Base-by-base conservation (phyloP, 2,113 vertebrate genomes). In the Poicephalus gulielmi region DNA sequence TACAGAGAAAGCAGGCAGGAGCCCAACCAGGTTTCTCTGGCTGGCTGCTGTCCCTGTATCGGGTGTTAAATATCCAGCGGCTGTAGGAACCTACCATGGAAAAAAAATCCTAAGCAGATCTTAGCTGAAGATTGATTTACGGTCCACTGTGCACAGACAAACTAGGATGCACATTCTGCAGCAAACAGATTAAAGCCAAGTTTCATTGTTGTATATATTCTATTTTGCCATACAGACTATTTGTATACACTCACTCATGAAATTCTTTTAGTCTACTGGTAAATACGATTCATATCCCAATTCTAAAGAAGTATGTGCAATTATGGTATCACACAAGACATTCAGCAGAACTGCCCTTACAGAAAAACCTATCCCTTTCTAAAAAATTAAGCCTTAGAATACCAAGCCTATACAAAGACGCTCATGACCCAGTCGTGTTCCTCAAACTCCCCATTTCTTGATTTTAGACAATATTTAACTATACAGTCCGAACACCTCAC, bases 61-160 rank as follows among this genome's bases (percentile, higher is more conserved):
- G 49, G 18, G 16, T 59, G 28, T 49, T 66, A 66, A 91, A 73
- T n/a, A 83, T 28, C 86, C 77, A 57, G 28, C 11, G 30, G 71
- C 50, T 55, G 55, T 69, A 82, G 53, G 52, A 92, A 84, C 73
- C 78, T 68, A 12, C 24, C 7, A 7, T 33, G 28, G 24, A 71
- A 81, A 84, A 79, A 79, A 75, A 77, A 46, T 27, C 25, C 60
- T 24, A 27, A 71, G 37, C 12, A 82, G 67, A 64, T 82, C 47
- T 85, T 82, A 55, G 52, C 43, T 75, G 50, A 78, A 93, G 77
- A 89, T n/a, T 49, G 78, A 94, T 89, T 95, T 94, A 87, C 39
- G 83, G 57, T 49, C 81, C 78, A 39, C 37, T 59, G 62, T 13
- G 28, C 30, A 77, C 57, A 8, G 10, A 50, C 39, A 94, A 92